Evolutionary conservation across 2,888 invertebrate species (phyloP).

Genomic region (Oligia fasciuncula): DNA sequence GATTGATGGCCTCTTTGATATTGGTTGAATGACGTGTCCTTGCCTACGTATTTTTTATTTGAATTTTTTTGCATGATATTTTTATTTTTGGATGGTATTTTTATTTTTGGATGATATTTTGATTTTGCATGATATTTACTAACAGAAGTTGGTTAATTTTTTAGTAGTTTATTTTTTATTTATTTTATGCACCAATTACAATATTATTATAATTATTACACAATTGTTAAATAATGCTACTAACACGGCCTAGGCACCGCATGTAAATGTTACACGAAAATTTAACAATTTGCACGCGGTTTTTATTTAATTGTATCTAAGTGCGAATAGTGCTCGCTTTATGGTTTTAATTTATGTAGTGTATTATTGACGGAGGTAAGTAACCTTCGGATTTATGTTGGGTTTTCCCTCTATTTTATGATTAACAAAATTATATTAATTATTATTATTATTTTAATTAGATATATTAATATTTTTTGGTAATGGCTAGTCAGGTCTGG

Average conservation of each 20-base stretch:
- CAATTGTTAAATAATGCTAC: background rate
- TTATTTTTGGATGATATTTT: background rate
- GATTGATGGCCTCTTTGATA: background rate
- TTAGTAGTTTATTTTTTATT: background rate
- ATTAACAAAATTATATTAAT: too few relatives aligned
- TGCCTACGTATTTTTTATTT: background rate
- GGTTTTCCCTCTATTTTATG: background rate
- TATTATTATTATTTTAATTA: too few relatives aligned
- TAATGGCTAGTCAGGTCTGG: background rate
- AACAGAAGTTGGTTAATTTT: background rate
- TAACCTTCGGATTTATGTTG: slow-evolving; percentile 1
- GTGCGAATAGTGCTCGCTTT: slow-evolving; percentile 23
- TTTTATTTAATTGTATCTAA: background rate
- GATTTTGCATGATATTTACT: background rate
- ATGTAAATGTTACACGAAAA: background rate
- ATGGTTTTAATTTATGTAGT: slow-evolving; percentile 14
- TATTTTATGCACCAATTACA: background rate
- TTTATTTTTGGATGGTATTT: background rate
- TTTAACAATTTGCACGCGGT: slow-evolving; percentile 15
- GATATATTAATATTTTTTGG: too few relatives aligned
- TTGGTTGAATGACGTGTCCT: background rate
- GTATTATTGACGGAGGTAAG: slow-evolving; percentile 38
- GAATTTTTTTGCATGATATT: background rate
- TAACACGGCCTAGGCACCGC: slow-evolving; percentile 15
- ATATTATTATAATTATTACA: background rate